These are phyloP conservation scores for Galeopsomyia nigrocyanea DNA, from an alignment of 2,888 invertebrate species.

Conservation along the genomic window DNA sequence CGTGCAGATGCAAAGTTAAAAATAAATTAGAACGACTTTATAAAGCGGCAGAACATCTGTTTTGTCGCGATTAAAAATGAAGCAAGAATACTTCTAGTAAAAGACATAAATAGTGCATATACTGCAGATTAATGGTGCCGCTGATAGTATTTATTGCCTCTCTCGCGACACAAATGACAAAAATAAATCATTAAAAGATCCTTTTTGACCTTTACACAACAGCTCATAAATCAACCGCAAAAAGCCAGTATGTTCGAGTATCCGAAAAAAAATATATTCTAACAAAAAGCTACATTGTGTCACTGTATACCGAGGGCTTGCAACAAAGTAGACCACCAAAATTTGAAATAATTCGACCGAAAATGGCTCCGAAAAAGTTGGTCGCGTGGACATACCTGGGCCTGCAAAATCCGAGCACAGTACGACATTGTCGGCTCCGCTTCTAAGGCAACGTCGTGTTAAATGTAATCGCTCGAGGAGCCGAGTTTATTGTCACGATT, in stretches of 20 bases:
- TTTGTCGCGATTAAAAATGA: not conserved
- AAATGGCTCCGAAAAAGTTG: not conserved
- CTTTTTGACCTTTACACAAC: constrained; percentile 48
- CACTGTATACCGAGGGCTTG: not conserved
- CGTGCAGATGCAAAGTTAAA: constrained; percentile 6
- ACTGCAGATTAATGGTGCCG: not conserved
- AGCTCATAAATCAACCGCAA: not conserved
- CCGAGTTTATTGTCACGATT: not conserved
- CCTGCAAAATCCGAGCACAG: constrained; percentile 83
- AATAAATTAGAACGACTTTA: constrained; percentile 14
- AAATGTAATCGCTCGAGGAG: not conserved
- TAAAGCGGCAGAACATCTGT: constrained; percentile 8
- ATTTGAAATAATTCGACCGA: no score
- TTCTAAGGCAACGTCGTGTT: constrained; percentile 32
- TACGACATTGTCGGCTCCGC: constrained; percentile 76
- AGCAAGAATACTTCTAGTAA: not conserved
- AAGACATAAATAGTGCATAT: not conserved
- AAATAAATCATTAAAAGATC: constrained; percentile 41
- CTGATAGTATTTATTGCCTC: not conserved
- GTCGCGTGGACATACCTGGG: constrained; percentile 73
- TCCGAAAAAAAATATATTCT: no score
- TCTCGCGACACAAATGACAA: not conserved
- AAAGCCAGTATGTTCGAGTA: not conserved
- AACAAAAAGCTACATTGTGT: not conserved
- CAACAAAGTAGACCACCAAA: no score